Conservation (phyloP, 2,888 invertebrate species). For the Brenthis ino region DNA sequence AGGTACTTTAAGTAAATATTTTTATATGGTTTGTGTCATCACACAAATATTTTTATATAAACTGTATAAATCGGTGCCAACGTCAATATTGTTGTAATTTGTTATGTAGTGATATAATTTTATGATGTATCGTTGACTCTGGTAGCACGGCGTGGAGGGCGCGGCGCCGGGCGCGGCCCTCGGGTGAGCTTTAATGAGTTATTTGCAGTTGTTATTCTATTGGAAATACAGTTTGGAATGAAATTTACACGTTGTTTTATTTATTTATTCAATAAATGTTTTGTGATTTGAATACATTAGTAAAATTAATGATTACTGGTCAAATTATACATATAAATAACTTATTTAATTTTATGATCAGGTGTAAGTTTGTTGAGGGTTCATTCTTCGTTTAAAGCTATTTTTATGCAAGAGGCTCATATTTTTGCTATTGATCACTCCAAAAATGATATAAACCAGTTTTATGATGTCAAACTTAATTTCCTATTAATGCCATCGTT, state of each 20-base stretch:
- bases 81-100: slow-evolving; percentile 80
- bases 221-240: slow-evolving; percentile 77
- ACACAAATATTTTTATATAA: slow-evolving; percentile 77
- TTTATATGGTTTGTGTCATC: slow-evolving; percentile 74
- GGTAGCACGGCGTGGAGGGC: slow-evolving; percentile 56
- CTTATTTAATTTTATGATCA: not conserved
- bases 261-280: slow-evolving; percentile 41
- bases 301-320: not conserved
- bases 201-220: slow-evolving; percentile 79
- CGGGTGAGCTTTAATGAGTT: slow-evolving; percentile 71
- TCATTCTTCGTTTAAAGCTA: no score
- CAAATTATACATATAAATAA: not conserved
- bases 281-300: not conserved
- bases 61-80: slow-evolving; percentile 79
- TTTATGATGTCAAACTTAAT: no score
- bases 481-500: no score
- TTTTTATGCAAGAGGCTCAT: no score
- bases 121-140: slow-evolving; percentile 76
- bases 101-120: slow-evolving; percentile 80
- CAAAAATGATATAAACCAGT: no score
- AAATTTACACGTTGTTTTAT: slow-evolving; percentile 46
- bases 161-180: slow-evolving; percentile 45
- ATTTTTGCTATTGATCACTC: no score
- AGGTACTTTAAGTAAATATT: slow-evolving; percentile 75
- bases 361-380: no score